phyloP scores from a whole-genome alignment of 2,797 vertebrate genomes.

The Macroramphosus scolopax region DNA sequence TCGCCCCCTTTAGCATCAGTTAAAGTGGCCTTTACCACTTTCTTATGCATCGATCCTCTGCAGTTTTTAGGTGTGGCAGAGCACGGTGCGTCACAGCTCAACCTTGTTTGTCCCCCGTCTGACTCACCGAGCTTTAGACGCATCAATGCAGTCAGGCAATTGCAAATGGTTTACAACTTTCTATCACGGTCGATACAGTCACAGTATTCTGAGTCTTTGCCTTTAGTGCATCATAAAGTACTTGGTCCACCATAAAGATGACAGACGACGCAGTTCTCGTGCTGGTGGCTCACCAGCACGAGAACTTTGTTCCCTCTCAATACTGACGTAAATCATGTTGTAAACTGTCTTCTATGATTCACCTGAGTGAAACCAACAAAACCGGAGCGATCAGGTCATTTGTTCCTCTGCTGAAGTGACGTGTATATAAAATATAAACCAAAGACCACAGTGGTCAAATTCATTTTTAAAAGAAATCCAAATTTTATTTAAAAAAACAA shows the following conservation, averaged over 20 bases:
- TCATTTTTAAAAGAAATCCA: conserved; percentile 32
- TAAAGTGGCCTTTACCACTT: conserved; percentile 16
- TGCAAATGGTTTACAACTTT: conserved; percentile 31
- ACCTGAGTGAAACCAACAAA: too few species aligned
- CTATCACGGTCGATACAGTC: conserved; percentile 1
- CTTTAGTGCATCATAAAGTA: conserved; percentile 22
- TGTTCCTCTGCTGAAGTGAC: too few species aligned
- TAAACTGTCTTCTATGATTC: too few species aligned
- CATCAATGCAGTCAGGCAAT: conserved; percentile 43
- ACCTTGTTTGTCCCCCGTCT: conserved; percentile 60
- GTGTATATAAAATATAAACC: background rate
- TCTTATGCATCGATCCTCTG: conserved; percentile 47
- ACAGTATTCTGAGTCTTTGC: conserved; percentile 9
- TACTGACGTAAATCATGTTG: too few species aligned
- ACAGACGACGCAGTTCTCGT: too few species aligned
- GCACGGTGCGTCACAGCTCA: conserved; percentile 60
- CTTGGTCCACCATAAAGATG: too few species aligned
- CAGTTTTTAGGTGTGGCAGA: conserved; percentile 60
- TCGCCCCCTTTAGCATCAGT: background rate
- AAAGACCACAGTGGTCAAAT: background rate
- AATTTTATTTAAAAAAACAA: conserved; percentile 55
- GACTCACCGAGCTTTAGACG: conserved; percentile 63
- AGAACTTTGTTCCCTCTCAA: too few species aligned
- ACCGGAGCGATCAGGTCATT: too few species aligned
- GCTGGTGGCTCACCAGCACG: too few species aligned